Evolutionary conservation across 2,888 invertebrate species (phyloP), one percentile per base, ranked within the genome.

Genomic region (Troides helena): DNA sequence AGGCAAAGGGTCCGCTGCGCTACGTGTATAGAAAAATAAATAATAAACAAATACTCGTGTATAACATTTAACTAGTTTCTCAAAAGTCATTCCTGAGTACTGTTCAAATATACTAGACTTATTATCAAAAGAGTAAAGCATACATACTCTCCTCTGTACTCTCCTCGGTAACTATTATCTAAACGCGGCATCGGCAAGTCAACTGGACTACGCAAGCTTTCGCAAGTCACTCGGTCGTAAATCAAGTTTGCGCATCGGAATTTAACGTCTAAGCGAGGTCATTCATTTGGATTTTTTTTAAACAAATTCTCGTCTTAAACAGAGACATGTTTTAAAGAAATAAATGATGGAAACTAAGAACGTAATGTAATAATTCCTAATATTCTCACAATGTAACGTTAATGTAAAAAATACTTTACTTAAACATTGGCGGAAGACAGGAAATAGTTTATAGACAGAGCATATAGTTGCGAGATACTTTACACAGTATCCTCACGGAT

Each of bases 191-290:
- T 67, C 70, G 60, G 39, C 30, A 58, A 70, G 63, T 60, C 70
- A 70, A 70, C 66, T 70, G 62, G 70, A 57, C 66, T 69, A 66
- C 67, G 59, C 67, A 67, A 67, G 67, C 70, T 67, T 53, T 67
- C 70, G 64, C 67, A 70, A 70, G 62, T 70, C 67, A 70, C 64
- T 70, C 50, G 67, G 67, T 70, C 60, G 70, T 70, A 70, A 70
- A 70, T 70, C 70, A 70, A 70, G 70, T 70, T 70, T 70, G 70
- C 70, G 64, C 70, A 70, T 70, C 70, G 70, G 70, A 70, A 70
- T 67, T 70, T 70, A 70, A 70, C 70, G 70, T 67, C 67, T 70
- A 67, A 63, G 63, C 70, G 60, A 70, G 70, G 67, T 70, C 67
- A 67, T 64, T 63, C 62, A 58, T 70, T 67, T 62, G 18, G 62